Conservation (phyloP, 2,888 invertebrate genomes). For the Yponomeuta cagnagella region DNA sequence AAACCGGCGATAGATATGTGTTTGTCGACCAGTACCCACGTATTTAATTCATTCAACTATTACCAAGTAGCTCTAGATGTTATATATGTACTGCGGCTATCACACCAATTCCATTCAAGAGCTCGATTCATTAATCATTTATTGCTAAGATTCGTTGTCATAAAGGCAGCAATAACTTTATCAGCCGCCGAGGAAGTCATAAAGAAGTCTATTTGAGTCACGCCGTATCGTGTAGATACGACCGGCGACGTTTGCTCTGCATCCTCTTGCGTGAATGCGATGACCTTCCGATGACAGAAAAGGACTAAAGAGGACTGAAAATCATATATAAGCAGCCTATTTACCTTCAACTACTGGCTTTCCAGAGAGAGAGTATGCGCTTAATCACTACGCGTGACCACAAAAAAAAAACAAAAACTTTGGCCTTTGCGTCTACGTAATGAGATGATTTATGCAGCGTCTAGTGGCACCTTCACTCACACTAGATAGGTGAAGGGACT, state of each 20-base stretch:
- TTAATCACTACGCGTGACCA: too few relatives aligned
- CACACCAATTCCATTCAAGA: conserved; percentile 3
- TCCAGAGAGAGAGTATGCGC: too few relatives aligned
- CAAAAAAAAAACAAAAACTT: too few relatives aligned
- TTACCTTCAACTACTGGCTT: not conserved
- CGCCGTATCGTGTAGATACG: not conserved
- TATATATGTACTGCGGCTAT: not conserved
- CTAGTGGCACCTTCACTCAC: too few relatives aligned
- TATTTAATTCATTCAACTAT: too few relatives aligned
- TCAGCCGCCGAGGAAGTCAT: conserved; percentile 14
- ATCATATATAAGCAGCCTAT: not conserved
- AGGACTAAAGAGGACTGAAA: not conserved
- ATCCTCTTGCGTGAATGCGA: not conserved
- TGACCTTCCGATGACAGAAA: not conserved
- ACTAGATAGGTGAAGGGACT: too few relatives aligned
- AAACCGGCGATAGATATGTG: too few relatives aligned
- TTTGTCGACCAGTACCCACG: too few relatives aligned
- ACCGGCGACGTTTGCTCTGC: not conserved
- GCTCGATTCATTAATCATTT: not conserved
- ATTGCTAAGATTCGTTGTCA: not conserved
- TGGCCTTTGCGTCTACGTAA: too few relatives aligned
- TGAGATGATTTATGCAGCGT: too few relatives aligned
- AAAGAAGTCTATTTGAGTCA: conserved; percentile 13
- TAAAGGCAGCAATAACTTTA: not conserved
- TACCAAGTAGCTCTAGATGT: not conserved